A percentile compares a stretch with the other conserved stretches of the same genome.
Conservation (phyloP, 2,888 invertebrate genomes). For the Oligia strigilis region DNA sequence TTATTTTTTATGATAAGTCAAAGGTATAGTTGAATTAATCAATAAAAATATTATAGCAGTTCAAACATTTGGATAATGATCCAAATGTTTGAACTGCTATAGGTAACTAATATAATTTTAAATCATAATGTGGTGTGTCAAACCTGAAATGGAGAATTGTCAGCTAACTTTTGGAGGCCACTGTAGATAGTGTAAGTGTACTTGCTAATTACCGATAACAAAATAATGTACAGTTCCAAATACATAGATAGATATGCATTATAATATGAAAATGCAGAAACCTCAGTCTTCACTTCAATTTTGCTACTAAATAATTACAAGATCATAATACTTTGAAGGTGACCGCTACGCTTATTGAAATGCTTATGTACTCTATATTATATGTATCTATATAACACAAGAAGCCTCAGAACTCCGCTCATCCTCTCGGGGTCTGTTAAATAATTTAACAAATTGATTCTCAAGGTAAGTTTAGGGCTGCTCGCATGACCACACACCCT, state of each 20-base stretch:
- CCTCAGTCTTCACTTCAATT: not conserved
- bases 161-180: too few species aligned
- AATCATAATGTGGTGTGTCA: too few species aligned
- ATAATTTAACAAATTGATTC: slow-evolving; percentile 89
- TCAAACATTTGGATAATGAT: too few species aligned
- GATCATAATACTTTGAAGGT: slow-evolving; percentile 6
- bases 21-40: too few species aligned
- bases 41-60: too few species aligned
- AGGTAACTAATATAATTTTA: too few species aligned
- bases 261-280: not conserved
- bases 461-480: slow-evolving; percentile 83
- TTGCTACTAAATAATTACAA: not conserved
- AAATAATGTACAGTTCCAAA: not conserved
- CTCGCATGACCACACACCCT: slow-evolving; percentile 87
- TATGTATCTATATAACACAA: slow-evolving; percentile 70
- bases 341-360: slow-evolving; percentile 27
- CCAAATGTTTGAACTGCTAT: too few species aligned
- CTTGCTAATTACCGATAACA: not conserved
- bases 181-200: too few species aligned
- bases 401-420: slow-evolving; percentile 68
- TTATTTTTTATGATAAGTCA: too few species aligned
- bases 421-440: slow-evolving; percentile 79
- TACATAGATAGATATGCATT: too few species aligned
- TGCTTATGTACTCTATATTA: slow-evolving; percentile 42
- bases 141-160: too few species aligned